Percentiles rank a stretch among this genome's conserved stretches.
Conservation (phyloP, 2,113 vertebrate species). For the Urocynchramus pylzowi region DNA sequence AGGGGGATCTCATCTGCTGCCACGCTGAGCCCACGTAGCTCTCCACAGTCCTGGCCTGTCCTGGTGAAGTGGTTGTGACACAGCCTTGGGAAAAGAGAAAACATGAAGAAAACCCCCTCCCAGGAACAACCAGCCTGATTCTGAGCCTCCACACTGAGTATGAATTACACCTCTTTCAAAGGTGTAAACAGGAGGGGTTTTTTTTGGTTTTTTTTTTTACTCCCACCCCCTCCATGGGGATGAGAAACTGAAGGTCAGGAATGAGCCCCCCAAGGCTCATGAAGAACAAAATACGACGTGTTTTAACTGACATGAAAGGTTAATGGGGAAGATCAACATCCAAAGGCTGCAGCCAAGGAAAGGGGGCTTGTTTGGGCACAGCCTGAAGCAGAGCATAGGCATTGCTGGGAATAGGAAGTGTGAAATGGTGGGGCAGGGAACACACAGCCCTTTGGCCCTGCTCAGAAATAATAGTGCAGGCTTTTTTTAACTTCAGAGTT, state of each 20-base stretch:
- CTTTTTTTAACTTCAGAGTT: slow-evolving; percentile 19
- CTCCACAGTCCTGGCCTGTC: not conserved
- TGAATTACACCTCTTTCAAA: slow-evolving; percentile 17
- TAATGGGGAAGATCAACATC: slow-evolving; percentile 13
- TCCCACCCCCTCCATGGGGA: not conserved
- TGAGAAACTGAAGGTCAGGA: slow-evolving; percentile 48
- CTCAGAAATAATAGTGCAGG: slow-evolving; percentile 54
- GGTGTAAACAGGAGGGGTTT: not conserved
- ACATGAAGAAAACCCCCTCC: not conserved
- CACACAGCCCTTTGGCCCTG: not conserved
- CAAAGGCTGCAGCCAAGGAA: not conserved
- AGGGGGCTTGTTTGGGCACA: slow-evolving; percentile 16
- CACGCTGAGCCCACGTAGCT: rapidly evolving
- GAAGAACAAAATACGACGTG: not conserved
- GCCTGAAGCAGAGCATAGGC: not conserved
- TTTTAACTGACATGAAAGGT: not conserved
- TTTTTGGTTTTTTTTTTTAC: not conserved
- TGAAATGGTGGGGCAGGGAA: slow-evolving; percentile 34
- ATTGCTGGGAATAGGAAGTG: slow-evolving; percentile 23
- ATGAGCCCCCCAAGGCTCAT: slow-evolving; percentile 5
- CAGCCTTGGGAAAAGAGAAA: not conserved
- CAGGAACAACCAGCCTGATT: not conserved
- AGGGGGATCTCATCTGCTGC: rapidly evolving
- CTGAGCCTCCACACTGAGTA: not conserved
- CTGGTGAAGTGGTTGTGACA: not conserved